phyloP scores from a whole-genome alignment of 2,888 invertebrate genomes.

The Dryocosmus kuriphilus region DNA sequence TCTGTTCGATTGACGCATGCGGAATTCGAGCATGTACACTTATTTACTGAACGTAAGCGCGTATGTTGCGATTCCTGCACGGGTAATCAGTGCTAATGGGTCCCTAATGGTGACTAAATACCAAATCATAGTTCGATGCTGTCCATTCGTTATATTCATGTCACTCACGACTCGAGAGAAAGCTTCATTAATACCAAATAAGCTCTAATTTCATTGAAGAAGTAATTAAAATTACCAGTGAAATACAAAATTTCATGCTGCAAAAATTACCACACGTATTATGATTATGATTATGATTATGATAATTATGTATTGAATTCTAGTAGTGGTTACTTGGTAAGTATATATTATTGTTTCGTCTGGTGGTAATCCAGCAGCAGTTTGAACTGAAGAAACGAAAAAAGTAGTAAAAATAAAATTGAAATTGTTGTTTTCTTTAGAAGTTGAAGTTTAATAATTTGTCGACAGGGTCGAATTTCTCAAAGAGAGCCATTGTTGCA shows the following conservation, averaged over 20 bases:
- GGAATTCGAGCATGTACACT: conserved; percentile 27
- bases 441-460: conserved; percentile 66
- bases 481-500: conserved; percentile 68
- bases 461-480: conserved; percentile 71
- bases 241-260: not conserved
- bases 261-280: too few relatives aligned
- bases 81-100: conserved; percentile 74
- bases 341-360: conserved; percentile 57
- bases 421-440: conserved; percentile 64
- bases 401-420: conserved; percentile 12
- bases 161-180: not conserved
- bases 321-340: not conserved
- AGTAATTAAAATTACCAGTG: not conserved
- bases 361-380: conserved; percentile 44
- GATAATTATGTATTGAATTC: too few relatives aligned
- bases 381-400: conserved; percentile 25
- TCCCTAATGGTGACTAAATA: conserved; percentile 76
- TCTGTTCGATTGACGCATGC: conserved; percentile 30
- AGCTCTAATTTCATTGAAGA: not conserved
- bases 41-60: conserved; percentile 27
- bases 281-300: too few relatives aligned
- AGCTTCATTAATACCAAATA: conserved; percentile 25
- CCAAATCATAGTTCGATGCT: conserved; percentile 74
- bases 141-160: conserved; percentile 52
- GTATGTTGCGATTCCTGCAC: conserved; percentile 48